Evolutionary conservation across 2,113 vertebrate species (phyloP).

Genomic region (Entelurus aequoreus): DNA sequence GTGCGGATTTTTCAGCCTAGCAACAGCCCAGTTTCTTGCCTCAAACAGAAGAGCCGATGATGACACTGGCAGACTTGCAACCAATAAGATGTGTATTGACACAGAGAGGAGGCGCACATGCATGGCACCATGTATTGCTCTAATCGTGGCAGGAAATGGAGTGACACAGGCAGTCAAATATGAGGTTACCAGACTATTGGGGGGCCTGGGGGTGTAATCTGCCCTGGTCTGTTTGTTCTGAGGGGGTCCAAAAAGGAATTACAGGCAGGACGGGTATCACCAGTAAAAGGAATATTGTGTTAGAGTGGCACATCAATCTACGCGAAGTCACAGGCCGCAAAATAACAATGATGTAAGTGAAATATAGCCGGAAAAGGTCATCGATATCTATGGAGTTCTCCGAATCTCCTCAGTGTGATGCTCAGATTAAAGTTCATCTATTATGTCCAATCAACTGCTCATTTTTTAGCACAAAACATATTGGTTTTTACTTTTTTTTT

Average conservation of each 20-base stretch:
- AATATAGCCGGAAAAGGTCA: no score
- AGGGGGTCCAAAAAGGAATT: constrained; percentile 40
- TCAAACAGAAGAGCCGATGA: constrained; percentile 52
- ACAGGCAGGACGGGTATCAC: constrained; percentile 18
- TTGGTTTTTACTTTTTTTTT: no score
- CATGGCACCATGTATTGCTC: constrained; percentile 33
- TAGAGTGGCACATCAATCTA: constrained; percentile 2
- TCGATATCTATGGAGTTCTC: no score
- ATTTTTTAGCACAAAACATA: no score
- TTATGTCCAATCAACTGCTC: no score
- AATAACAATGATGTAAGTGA: neutral
- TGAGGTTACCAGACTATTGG: constrained; percentile 35
- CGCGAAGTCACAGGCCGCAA: constrained; percentile 1
- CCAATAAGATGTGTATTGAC: constrained; percentile 65
- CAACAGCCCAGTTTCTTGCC: constrained; percentile 65
- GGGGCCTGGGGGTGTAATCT: constrained; percentile 7
- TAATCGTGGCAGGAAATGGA: constrained; percentile 35
- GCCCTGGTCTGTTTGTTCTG: constrained; percentile 20
- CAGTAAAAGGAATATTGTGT: constrained; percentile 19
- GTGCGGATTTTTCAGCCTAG: constrained; percentile 69
- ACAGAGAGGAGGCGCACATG: constrained; percentile 31
- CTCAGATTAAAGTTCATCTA: no score
- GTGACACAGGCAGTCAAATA: constrained; percentile 32
- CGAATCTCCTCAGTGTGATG: no score
- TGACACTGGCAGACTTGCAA: constrained; percentile 64